phyloP scores from a whole-genome alignment of 2,113 vertebrate species.

The Ranitomeya imitator region DNA sequence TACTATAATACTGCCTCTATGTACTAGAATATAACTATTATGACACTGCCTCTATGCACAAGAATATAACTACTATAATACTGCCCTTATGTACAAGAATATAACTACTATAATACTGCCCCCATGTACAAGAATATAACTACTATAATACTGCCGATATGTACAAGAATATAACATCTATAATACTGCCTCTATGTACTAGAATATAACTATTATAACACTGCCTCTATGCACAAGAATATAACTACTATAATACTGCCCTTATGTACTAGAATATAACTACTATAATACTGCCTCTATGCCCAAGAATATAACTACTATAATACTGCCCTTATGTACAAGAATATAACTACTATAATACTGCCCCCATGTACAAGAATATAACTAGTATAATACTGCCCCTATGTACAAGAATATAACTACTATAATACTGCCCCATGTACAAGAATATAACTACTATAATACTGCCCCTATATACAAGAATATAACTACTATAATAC shows the following conservation, averaged over 20 bases:
- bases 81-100: neutral
- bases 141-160: neutral
- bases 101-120: constrained; percentile 2
- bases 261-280: too few relatives aligned
- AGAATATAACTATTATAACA: neutral
- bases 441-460: neutral
- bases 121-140: constrained; percentile 7
- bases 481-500: constrained; percentile 4
- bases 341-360: too few relatives aligned
- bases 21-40: neutral
- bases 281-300: too few relatives aligned
- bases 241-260: too few relatives aligned
- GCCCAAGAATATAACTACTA: too few relatives aligned
- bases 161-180: neutral
- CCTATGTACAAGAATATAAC: too few relatives aligned
- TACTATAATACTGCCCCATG: neutral
- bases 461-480: neutral
- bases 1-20: too few relatives aligned
- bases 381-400: too few relatives aligned
- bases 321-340: too few relatives aligned
- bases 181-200: neutral
- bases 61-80: too few relatives aligned
- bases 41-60: neutral
- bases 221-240: too few relatives aligned
- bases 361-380: too few relatives aligned